Percentiles rank a stretch among this genome's conserved stretches.
Conservation (phyloP, 2,888 invertebrate genomes). For the Andrena hattorfiana region DNA sequence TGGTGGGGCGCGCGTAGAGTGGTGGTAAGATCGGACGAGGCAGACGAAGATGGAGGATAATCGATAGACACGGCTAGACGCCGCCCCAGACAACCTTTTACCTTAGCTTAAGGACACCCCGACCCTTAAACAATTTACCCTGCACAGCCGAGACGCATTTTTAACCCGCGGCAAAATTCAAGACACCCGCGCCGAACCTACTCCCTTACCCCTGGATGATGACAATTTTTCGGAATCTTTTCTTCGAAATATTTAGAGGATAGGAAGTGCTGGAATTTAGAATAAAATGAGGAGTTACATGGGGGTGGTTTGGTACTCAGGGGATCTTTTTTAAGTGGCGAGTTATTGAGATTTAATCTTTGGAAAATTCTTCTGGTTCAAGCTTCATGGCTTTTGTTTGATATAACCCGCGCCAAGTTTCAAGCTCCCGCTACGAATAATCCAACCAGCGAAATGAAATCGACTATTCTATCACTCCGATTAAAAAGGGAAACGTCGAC, state of each 20-base stretch:
- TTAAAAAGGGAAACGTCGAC: conserved; percentile 7
- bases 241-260: background rate
- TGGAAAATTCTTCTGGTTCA: too few species aligned
- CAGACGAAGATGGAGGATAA: conserved; percentile 83
- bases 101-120: conserved; percentile 81
- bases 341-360: too few species aligned
- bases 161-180: conserved; percentile 30
- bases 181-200: conserved; percentile 17
- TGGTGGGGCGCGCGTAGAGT: conserved; percentile 56
- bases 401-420: too few species aligned
- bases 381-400: too few species aligned
- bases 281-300: too few species aligned
- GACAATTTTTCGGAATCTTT: background rate
- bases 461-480: background rate
- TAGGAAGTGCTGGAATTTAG: too few species aligned
- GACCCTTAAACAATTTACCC: conserved; percentile 79
- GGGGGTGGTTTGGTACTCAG: too few species aligned
- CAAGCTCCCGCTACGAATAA: background rate
- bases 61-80: conserved; percentile 86
- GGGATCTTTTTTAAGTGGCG: too few species aligned
- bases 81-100: conserved; percentile 85
- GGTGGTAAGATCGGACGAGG: conserved; percentile 77
- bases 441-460: background rate
- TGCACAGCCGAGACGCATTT: conserved; percentile 68
- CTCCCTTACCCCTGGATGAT: background rate